Evolutionary conservation across 2,113 vertebrate genomes (phyloP), one percentile per base, ranked within the genome.

Genomic region (Pseudonaja textilis): DNA sequence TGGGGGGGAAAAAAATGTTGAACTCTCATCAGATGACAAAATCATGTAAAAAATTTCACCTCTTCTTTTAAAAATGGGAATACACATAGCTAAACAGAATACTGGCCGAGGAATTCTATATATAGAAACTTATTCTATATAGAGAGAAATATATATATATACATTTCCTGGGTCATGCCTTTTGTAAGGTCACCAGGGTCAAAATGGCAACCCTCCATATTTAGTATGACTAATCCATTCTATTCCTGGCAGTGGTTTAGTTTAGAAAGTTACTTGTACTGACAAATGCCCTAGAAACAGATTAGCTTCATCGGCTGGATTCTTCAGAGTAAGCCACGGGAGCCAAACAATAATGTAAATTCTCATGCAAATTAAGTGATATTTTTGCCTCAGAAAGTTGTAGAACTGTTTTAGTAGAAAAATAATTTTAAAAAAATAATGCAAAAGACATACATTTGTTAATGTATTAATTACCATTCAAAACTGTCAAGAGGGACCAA

Each of bases 401-500:
- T 1, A 92, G 93, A 95, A 93, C 93, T 93, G 90, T 92, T 90
- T 87, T 4, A 6, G 39, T 89, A 95, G 96, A 94, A 89, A 94
- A 91, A 7, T 23, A 34, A 3, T 16, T 34, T 95, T 94, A 86
- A 93, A 94, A 74, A 94, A 50, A 87, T 93, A 92, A 87, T 93
- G 91, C 56, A 94, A 93, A 95, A 95, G 92, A 74, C 47, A 26
- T 95, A 95, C 95, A 93, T 96, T 95, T 96, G 94, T 93, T 94
- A 47, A 95, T 88, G 90, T 95, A 90, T 95, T 90, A 95, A 69
- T 87, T 90, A 89, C 94, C 94, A 89, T 93, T 34, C 10, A 55
- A 94, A 95, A 87, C 94, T 95, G 95, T 95, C 95, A 92, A 94
- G 88, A 95, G 92, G 94, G 96, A 95, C 96, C 97, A 96, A 94